Evolutionary conservation across 2,888 invertebrate species (phyloP).

Genomic region (Phyllotreta striolata): DNA sequence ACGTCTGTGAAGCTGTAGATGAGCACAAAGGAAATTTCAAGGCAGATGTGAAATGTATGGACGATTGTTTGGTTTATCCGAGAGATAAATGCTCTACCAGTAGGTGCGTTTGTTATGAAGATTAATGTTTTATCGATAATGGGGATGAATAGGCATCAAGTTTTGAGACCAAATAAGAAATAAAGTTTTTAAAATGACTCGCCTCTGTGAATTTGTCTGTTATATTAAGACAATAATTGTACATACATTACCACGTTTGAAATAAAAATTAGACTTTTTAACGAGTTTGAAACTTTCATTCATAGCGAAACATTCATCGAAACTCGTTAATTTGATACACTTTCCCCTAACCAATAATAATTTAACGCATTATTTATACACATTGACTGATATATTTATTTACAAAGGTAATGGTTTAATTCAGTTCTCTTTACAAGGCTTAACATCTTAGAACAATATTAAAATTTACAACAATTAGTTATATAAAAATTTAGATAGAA

Average conservation of each 20-base stretch:
- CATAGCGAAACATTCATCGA: too few species aligned
- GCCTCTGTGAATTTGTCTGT: too few species aligned
- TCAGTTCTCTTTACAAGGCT: slow-evolving; percentile 48
- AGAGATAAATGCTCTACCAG: slow-evolving; percentile 70
- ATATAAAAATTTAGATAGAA: slow-evolving; percentile 13
- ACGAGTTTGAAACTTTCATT: too few species aligned
- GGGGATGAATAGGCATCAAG: too few species aligned
- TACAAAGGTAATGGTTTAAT: slow-evolving; percentile 36
- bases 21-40: slow-evolving; percentile 73
- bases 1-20: slow-evolving; percentile 83
- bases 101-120: slow-evolving; percentile 52
- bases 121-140: slow-evolving; percentile 26
- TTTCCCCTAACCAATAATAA: not conserved
- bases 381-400: slow-evolving; percentile 32
- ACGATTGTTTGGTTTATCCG: slow-evolving; percentile 82
- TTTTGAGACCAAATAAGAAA: too few species aligned
- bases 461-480: slow-evolving; percentile 43
- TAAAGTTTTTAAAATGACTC: too few species aligned
- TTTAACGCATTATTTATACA: slow-evolving; percentile 16
- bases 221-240: too few species aligned
- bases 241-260: too few species aligned
- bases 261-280: too few species aligned
- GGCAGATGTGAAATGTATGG: slow-evolving; percentile 86
- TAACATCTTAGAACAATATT: slow-evolving; percentile 35
- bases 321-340: too few species aligned